These are phyloP conservation scores for Hapalemur alaotrensis DNA, from an alignment of 2,797 vertebrate species.

Conservation along the genomic window DNA sequence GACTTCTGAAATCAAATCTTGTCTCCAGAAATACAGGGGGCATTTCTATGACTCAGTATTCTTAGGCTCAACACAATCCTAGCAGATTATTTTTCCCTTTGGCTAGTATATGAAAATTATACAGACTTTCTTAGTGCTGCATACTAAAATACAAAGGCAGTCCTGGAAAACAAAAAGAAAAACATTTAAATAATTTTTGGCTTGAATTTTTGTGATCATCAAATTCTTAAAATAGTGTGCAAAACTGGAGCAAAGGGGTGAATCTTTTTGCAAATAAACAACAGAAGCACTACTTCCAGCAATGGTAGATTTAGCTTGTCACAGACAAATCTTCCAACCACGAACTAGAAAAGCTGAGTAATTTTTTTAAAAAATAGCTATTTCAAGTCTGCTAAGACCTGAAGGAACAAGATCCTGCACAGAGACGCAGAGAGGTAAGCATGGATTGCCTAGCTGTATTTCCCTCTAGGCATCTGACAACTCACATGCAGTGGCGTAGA, in stretches of 20 bases:
- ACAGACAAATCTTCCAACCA: background rate
- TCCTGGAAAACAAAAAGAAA: background rate
- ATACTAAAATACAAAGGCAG: background rate
- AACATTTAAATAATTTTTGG: background rate
- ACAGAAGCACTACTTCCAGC: background rate
- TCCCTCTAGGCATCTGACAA: background rate
- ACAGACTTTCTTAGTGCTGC: background rate
- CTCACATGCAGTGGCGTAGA: no score
- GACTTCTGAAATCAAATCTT: no score
- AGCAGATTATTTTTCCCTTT: background rate
- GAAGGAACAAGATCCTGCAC: background rate
- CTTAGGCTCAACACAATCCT: no score
- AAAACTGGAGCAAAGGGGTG: background rate
- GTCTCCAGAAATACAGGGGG: no score
- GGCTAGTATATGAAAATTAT: background rate
- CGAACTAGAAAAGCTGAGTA: background rate
- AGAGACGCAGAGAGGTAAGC: background rate
- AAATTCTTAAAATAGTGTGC: background rate
- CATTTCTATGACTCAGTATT: no score
- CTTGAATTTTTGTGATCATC: background rate
- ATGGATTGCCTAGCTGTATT: fast-evolving
- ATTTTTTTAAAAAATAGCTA: background rate
- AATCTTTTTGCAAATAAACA: background rate
- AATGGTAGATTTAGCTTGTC: background rate
- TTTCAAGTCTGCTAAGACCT: background rate